Evolutionary conservation across 2,113 vertebrate genomes (phyloP).

Genomic region (Origma solitaria): DNA sequence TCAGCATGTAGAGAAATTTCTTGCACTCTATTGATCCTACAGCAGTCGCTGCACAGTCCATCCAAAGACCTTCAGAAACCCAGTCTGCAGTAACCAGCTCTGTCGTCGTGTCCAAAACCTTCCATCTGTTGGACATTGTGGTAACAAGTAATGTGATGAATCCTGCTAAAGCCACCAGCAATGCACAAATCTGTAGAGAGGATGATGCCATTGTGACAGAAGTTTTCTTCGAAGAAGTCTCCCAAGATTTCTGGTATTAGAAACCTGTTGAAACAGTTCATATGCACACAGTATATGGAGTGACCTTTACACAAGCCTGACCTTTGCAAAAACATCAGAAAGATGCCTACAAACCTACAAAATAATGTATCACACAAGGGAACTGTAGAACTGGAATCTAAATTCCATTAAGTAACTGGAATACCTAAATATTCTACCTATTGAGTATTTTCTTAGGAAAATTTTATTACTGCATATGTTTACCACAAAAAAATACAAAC

Average conservation of each 20-base stretch:
- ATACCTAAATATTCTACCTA: not conserved
- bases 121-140: slow-evolving; percentile 77
- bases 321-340: not conserved
- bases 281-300: not conserved
- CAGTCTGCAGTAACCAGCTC: slow-evolving; percentile 59
- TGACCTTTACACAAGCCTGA: not conserved
- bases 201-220: slow-evolving; percentile 28
- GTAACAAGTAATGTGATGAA: slow-evolving; percentile 71
- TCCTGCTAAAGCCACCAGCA: slow-evolving; percentile 72
- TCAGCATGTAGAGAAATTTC: slow-evolving; percentile 74
- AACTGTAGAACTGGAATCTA: not conserved
- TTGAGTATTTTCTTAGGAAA: not conserved
- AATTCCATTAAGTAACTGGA: not conserved
- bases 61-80: slow-evolving; percentile 83
- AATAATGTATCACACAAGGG: not conserved
- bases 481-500: not conserved
- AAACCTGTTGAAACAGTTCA: slow-evolving; percentile 26
- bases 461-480: not conserved
- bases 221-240: not conserved
- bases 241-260: not conserved
- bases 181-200: slow-evolving; percentile 66
- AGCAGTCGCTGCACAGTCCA: slow-evolving; percentile 71
- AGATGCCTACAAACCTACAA: not conserved
- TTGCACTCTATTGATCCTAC: slow-evolving; percentile 73
- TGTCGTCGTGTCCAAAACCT: slow-evolving; percentile 31